Evolutionary conservation across 2,113 vertebrate genomes (phyloP).

Genomic region (Delphinapterus leucas): DNA sequence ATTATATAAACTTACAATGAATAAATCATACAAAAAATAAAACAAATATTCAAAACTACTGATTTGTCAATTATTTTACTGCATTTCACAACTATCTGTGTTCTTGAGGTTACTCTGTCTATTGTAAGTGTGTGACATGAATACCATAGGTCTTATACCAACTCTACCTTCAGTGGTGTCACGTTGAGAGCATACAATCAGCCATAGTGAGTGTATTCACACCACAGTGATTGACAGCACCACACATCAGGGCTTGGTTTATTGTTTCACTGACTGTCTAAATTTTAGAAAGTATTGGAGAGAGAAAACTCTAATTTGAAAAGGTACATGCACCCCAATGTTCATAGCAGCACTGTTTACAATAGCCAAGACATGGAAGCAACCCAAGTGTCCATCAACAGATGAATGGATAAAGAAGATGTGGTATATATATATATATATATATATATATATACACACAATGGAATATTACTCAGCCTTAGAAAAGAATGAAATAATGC

Average conservation of each 20-base stretch:
- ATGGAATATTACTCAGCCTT: too few species aligned
- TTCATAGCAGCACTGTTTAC: background rate
- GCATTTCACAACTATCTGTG: background rate
- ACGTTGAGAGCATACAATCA: fast-evolving
- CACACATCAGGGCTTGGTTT: background rate
- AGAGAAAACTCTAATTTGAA: background rate
- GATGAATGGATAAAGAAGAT: background rate
- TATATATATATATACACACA: too few species aligned
- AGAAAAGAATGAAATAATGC: too few species aligned
- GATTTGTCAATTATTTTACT: background rate
- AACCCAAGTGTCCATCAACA: background rate
- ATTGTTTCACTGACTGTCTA: background rate
- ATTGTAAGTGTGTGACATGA: too few species aligned
- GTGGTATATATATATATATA: background rate
- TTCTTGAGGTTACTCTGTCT: background rate
- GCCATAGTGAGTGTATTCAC: fast-evolving
- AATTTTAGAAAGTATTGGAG: background rate
- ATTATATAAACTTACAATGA: background rate
- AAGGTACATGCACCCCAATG: background rate
- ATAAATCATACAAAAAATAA: background rate
- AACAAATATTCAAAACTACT: background rate
- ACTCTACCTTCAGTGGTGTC: too few species aligned
- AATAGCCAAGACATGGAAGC: background rate
- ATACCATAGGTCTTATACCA: background rate
- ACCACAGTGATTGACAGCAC: background rate